Evolutionary conservation across 2,888 invertebrate genomes (phyloP).

Genomic region (Sesia bembeciformis): DNA sequence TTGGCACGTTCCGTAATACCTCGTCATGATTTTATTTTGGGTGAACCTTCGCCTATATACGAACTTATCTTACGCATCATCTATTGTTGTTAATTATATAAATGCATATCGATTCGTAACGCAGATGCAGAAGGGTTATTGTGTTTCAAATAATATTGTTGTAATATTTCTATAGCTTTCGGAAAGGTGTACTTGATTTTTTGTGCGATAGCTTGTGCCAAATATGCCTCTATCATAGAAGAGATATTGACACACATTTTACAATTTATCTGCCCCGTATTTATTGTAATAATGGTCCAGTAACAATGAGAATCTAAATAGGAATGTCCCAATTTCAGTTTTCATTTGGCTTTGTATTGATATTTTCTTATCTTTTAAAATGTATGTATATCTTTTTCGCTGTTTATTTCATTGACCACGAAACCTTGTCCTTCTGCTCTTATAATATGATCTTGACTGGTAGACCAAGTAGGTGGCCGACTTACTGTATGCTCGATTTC

Average conservation of each 20-base stretch:
- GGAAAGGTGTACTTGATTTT: conserved; percentile 47
- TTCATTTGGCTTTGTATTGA: too few relatives aligned
- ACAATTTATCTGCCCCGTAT: too few relatives aligned
- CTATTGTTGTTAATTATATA: conserved; percentile 9
- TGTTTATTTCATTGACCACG: too few relatives aligned
- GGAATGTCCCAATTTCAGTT: too few relatives aligned
- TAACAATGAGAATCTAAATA: too few relatives aligned
- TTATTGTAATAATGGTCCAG: too few relatives aligned
- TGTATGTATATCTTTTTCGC: too few relatives aligned
- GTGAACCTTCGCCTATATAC: conserved; percentile 37
- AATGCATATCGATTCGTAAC: conserved; percentile 22
- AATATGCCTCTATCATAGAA: not conserved
- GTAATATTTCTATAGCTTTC: conserved; percentile 40
- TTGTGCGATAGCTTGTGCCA: conserved; percentile 36
- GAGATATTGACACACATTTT: too few relatives aligned
- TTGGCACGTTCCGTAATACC: conserved; percentile 56
- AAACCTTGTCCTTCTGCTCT: too few relatives aligned
- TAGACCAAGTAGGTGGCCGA: not conserved
- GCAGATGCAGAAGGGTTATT: conserved; percentile 64
- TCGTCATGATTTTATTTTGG: conserved; percentile 7
- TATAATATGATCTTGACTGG: not conserved
- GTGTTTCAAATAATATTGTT: conserved; percentile 36
- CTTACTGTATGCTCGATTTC: not conserved
- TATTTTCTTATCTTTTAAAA: too few relatives aligned
- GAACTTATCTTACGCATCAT: not conserved